phyloP scores from a whole-genome alignment of 2,888 invertebrate species.

The Cremastobaeus sp. region DNA sequence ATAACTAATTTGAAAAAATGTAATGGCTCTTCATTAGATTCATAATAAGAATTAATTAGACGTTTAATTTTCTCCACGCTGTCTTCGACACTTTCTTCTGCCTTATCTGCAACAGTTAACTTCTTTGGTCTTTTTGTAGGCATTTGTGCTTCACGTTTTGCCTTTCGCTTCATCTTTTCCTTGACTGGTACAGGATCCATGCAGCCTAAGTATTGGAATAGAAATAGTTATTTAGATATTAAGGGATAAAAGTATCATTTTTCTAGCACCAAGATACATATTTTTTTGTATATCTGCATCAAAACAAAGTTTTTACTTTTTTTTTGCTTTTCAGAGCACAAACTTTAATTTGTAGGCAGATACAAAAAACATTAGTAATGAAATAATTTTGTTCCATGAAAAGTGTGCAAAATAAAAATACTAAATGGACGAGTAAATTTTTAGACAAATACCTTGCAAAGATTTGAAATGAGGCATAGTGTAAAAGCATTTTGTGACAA shows the following conservation, averaged over 20 bases:
- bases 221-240: too few relatives aligned
- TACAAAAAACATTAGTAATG: too few relatives aligned
- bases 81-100: slow-evolving; percentile 81
- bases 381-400: too few relatives aligned
- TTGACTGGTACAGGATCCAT: slow-evolving; percentile 45
- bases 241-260: too few relatives aligned
- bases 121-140: slow-evolving; percentile 80
- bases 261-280: too few relatives aligned
- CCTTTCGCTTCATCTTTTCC: slow-evolving; percentile 30
- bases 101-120: slow-evolving; percentile 79
- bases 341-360: too few relatives aligned
- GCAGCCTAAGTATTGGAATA: slow-evolving; percentile 14
- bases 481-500: slow-evolving; percentile 62
- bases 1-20: slow-evolving; percentile 82
- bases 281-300: too few relatives aligned
- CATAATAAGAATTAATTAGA: slow-evolving; percentile 78
- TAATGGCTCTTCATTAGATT: slow-evolving; percentile 77
- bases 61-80: slow-evolving; percentile 80
- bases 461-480: slow-evolving; percentile 58
- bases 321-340: too few relatives aligned
- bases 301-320: too few relatives aligned
- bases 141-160: slow-evolving; percentile 49
- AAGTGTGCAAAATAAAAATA: too few relatives aligned
- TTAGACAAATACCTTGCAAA: slow-evolving; percentile 47
- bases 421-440: too few relatives aligned